These are phyloP conservation scores for Pegoplata infirma DNA, from an alignment of 2,888 invertebrate genomes.

Conservation along the genomic window DNA sequence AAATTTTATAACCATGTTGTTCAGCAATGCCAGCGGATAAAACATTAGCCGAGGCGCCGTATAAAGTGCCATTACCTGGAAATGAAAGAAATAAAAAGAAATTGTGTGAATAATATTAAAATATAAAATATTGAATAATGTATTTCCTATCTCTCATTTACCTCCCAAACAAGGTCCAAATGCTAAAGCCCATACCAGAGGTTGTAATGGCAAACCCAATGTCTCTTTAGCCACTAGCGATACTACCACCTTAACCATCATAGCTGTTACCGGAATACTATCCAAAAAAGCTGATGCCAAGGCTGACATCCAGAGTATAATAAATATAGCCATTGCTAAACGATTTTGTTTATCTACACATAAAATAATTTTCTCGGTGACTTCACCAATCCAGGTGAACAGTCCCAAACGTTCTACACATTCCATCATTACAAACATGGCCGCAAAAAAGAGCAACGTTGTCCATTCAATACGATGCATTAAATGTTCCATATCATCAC, in stretches of 20 bases:
- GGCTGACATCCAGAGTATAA: constrained; percentile 93
- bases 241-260: constrained; percentile 91
- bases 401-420: constrained; percentile 88
- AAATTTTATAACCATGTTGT: constrained; percentile 92
- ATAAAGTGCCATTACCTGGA: constrained; percentile 91
- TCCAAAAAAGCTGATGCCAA: constrained; percentile 92
- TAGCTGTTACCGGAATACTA: constrained; percentile 93
- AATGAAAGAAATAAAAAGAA: constrained; percentile 4
- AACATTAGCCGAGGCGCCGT: constrained; percentile 94
- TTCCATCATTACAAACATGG: constrained; percentile 78
- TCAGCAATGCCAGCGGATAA: constrained; percentile 95
- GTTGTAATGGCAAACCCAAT: constrained; percentile 86
- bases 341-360: constrained; percentile 82
- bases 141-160: constrained; percentile 45
- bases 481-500: constrained; percentile 77
- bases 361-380: constrained; percentile 84
- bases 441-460: constrained; percentile 77
- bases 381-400: constrained; percentile 87
- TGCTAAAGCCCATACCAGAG: constrained; percentile 90
- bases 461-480: constrained; percentile 77
- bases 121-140: no score
- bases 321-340: constrained; percentile 85
- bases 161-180: constrained; percentile 95
- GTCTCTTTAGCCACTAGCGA: constrained; percentile 84
- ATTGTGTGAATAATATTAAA: no score